A percentile compares a stretch with the other conserved stretches of the same genome.
Conservation (phyloP, 2,797 vertebrate genomes). For the Eulemur mongoz region DNA sequence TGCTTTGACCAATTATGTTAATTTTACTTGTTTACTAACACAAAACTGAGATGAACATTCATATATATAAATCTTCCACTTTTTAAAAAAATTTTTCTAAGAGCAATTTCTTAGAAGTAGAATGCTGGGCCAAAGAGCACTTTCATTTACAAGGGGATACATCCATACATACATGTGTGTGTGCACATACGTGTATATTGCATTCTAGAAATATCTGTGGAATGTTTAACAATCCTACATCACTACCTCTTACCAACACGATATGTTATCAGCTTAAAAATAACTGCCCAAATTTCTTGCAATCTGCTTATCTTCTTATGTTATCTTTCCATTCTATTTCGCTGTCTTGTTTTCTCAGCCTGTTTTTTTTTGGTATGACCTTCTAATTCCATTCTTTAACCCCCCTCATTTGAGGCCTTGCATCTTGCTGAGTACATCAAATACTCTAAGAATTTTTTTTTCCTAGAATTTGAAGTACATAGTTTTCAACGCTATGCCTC, state of each 20-base stretch:
- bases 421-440: neutral
- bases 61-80: neutral
- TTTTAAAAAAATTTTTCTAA: neutral
- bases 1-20: neutral
- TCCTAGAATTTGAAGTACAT: neutral
- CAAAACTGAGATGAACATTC: neutral
- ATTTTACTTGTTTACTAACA: constrained; percentile 4
- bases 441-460: neutral
- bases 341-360: neutral
- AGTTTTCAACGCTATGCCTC: neutral
- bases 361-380: neutral
- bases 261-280: neutral
- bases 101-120: neutral
- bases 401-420: neutral
- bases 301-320: neutral
- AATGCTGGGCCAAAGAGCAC: neutral
- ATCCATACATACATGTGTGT: neutral
- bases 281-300: neutral
- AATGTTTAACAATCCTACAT: neutral
- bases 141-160: neutral
- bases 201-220: neutral
- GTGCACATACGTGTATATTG: neutral
- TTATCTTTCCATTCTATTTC: neutral
- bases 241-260: neutral
- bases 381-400: neutral